Conservation (phyloP, 2,113 vertebrate genomes). For the Verasper variegatus region DNA sequence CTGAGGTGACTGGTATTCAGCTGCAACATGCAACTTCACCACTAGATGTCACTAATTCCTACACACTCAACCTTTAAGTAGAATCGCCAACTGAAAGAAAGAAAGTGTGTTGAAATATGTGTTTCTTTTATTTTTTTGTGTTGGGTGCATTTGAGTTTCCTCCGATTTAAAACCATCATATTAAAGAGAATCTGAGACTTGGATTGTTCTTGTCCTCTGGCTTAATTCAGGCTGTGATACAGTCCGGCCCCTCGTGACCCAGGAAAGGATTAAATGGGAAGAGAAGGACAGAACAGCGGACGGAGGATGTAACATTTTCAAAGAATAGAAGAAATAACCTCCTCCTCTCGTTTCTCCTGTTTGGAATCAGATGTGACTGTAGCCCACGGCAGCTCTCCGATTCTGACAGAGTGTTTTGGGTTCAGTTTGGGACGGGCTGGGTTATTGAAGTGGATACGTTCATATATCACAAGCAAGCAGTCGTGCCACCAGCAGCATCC, state of each 20-base stretch:
- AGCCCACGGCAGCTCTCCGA: slow-evolving; percentile 9
- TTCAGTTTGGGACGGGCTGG: slow-evolving; percentile 14
- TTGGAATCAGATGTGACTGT: slow-evolving; percentile 25
- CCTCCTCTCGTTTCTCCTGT: too few relatives aligned
- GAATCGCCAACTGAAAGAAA: too few relatives aligned
- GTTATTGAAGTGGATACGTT: not conserved
- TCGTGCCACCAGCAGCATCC: not conserved
- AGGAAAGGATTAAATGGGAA: slow-evolving; percentile 26
- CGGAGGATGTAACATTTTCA: slow-evolving; percentile 10
- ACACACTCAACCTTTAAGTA: too few relatives aligned
- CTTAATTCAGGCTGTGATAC: slow-evolving; percentile 3
- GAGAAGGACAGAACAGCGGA: slow-evolving; percentile 18
- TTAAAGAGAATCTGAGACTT: not conserved
- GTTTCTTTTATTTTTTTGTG: too few relatives aligned
- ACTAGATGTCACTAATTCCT: too few relatives aligned
- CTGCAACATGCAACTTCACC: too few relatives aligned
- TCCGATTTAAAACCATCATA: slow-evolving; percentile 1
- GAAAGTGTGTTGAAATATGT: too few relatives aligned
- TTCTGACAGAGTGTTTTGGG: slow-evolving; percentile 5
- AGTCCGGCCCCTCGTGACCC: slow-evolving; percentile 11
- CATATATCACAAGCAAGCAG: too few relatives aligned
- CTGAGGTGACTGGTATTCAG: too few relatives aligned
- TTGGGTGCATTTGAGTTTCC: too few relatives aligned
- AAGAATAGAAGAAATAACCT: not conserved
- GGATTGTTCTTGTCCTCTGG: slow-evolving; percentile 25